Evolutionary conservation across 1,140 invertebrate genomes (phyloP).

Genomic region (Listronotus oregonensis): DNA sequence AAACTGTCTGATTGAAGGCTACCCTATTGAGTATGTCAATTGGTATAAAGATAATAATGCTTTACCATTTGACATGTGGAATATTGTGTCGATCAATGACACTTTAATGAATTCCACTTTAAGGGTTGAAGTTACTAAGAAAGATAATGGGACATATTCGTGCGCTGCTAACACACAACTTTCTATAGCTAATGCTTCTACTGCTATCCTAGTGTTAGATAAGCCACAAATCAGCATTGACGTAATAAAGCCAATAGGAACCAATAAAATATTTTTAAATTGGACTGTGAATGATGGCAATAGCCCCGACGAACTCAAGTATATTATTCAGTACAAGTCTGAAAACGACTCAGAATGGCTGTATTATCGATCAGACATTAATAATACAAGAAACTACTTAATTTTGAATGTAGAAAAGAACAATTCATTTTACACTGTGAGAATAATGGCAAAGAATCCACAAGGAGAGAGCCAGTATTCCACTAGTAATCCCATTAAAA

Average conservation of each 20-base stretch:
- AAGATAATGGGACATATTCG: slow-evolving; percentile 71
- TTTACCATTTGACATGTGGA: slow-evolving; percentile 56
- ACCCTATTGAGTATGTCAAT: slow-evolving; percentile 61
- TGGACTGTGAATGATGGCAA: slow-evolving; percentile 83
- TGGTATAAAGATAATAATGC: slow-evolving; percentile 65
- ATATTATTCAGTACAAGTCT: slow-evolving; percentile 68
- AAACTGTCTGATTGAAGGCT: slow-evolving; percentile 63
- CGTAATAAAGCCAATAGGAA: slow-evolving; percentile 75
- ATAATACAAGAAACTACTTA: slow-evolving; percentile 59
- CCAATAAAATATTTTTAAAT: slow-evolving; percentile 75
- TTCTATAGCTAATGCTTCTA: slow-evolving; percentile 52
- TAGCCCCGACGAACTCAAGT: slow-evolving; percentile 66
- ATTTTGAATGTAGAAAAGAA: slow-evolving; percentile 59
- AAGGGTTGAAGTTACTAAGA: slow-evolving; percentile 63
- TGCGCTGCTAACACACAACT: slow-evolving; percentile 56
- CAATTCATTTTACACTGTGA: slow-evolving; percentile 57
- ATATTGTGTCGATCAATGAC: slow-evolving; percentile 60
- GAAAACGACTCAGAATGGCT: slow-evolving; percentile 61
- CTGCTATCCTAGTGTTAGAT: slow-evolving; percentile 68
- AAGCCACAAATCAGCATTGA: slow-evolving; percentile 73
- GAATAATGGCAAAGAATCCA: slow-evolving; percentile 61
- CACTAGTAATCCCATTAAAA: slow-evolving; percentile 55
- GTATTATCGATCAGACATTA: slow-evolving; percentile 59
- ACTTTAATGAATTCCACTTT: slow-evolving; percentile 63
- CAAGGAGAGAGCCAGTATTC: slow-evolving; percentile 60